Percentiles rank a stretch among this genome's conserved stretches.
Evolutionary conservation across 2,113 vertebrate species (phyloP).

Genomic region (Coreoperca whiteheadi): DNA sequence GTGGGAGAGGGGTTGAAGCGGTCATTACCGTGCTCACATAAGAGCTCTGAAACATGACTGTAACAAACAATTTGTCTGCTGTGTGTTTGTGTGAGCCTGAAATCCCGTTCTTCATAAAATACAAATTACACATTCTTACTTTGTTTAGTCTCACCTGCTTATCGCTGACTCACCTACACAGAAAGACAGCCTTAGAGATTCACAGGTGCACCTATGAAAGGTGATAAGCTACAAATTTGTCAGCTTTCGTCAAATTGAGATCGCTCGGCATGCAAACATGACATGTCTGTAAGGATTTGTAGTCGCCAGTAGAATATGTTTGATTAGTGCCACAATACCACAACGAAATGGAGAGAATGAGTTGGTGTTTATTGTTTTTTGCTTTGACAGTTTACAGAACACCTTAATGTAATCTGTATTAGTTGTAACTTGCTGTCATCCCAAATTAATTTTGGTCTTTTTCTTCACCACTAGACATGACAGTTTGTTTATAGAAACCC

Average conservation of each 20-base stretch:
- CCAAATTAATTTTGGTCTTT: background rate
- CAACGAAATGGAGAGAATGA: background rate
- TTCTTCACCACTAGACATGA: background rate
- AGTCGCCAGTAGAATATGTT: background rate
- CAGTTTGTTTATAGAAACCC: constrained; percentile 27
- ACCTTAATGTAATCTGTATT: constrained; percentile 1
- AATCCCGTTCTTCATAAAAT: constrained; percentile 37
- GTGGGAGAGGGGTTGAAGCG: constrained; percentile 40
- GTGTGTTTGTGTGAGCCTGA: constrained; percentile 40
- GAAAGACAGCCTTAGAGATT: constrained; percentile 19
- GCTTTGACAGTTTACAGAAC: background rate
- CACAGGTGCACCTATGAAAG: constrained; percentile 47
- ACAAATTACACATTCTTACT: constrained; percentile 5
- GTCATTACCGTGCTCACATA: constrained; percentile 75
- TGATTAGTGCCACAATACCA: constrained; percentile 11
- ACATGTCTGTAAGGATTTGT: constrained; percentile 23
- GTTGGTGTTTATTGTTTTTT: background rate
- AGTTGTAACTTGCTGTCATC: constrained; percentile 16
- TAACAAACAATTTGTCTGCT: constrained; percentile 66
- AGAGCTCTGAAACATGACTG: constrained; percentile 72
- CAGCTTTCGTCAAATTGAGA: constrained; percentile 21
- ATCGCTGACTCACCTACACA: constrained; percentile 7
- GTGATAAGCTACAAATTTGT: constrained; percentile 19
- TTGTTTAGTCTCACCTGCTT: constrained; percentile 38
- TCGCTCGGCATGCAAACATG: constrained; percentile 7